Base-by-base conservation (phyloP, 2,797 vertebrate genomes). In the Momotus momota region DNA sequence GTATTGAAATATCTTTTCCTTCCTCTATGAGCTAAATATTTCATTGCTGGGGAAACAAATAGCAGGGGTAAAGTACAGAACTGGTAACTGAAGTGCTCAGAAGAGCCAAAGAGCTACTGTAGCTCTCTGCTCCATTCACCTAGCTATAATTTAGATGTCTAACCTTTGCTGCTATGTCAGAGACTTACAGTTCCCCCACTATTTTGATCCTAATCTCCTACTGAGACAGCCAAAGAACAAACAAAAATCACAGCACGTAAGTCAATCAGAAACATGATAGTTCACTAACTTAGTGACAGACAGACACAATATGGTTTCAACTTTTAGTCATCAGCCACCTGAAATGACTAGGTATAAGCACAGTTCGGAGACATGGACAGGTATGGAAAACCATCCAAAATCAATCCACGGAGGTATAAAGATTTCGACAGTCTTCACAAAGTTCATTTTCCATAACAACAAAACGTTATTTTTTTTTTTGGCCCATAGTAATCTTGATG, bases 361-460 rank as follows among this genome's bases (percentile, higher is more conserved):
- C 2, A 1, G 21, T 41, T 73, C 74, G 48, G 67, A 88, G 23
- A 71, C 6, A 10, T 0, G 3, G 38, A 13, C 41, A 48, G 1
- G 13, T 14, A 40, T 11, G 25, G 45, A 81, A 92, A 83, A 22
- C 35, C 46, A 60, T 6, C 75, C 38, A 69, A 57, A 62, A 7
- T 16, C 5, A 3, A 14, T 31, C 18, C 41, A 7, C 0, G 0
- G 2, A 46, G 41, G 10, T 46, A 51, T 3, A 48, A 0, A 64
- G 45, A 55, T n/a, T 83, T 14, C 81, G 25, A 71, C 23, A 70
- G 19, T 71, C n/a, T 46, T 65, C 66, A 72, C 14, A 46, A 88
- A 81, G 18, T 4, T 75, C 8, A 23, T 12, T 52, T 83, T 9
- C 25, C 20, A 2, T 16, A 86, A 64, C 19, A 26, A 58, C 48